A percentile compares a stretch with the other conserved stretches of the same genome.
These are phyloP conservation scores for Typhlomys cinereus DNA, from an alignment of 2,113 vertebrate genomes.

Conservation along the genomic window DNA sequence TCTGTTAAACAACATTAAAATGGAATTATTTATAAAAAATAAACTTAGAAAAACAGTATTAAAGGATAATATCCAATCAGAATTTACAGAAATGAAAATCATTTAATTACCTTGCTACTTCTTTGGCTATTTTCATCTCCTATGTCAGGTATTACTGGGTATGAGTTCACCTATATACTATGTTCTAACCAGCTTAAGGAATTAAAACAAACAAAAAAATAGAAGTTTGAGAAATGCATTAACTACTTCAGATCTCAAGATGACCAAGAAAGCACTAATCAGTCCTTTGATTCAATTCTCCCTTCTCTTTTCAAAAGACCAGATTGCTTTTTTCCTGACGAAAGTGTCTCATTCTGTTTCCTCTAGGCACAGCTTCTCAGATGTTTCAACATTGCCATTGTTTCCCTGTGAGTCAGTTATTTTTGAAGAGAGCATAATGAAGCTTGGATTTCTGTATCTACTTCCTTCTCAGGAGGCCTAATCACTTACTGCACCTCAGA, in stretches of 20 bases:
- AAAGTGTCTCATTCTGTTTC: slow-evolving; percentile 53
- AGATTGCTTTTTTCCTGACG: background rate
- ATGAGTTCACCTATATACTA: slow-evolving; percentile 22
- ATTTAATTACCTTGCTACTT: slow-evolving; percentile 28
- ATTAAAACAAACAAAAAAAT: background rate
- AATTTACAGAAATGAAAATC: background rate
- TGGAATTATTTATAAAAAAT: background rate
- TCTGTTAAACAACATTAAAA: slow-evolving; percentile 10
- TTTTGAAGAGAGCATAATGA: slow-evolving; percentile 59
- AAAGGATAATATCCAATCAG: background rate
- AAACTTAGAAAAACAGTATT: background rate
- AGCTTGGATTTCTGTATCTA: slow-evolving; percentile 48
- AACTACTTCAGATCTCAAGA: slow-evolving; percentile 47
- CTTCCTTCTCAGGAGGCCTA: slow-evolving; percentile 35
- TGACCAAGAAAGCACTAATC: slow-evolving; percentile 32
- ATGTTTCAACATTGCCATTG: slow-evolving; percentile 52
- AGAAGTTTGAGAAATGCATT: slow-evolving; percentile 6
- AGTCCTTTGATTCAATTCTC: slow-evolving; percentile 51
- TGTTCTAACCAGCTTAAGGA: slow-evolving; percentile 9
- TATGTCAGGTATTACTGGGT: slow-evolving; percentile 11
- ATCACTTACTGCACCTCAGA: slow-evolving; percentile 40
- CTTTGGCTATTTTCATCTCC: background rate
- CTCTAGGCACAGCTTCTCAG: slow-evolving; percentile 22
- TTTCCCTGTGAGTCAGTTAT: slow-evolving; percentile 47
- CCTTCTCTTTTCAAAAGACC: slow-evolving; percentile 47